These are phyloP conservation scores for Patella depressa DNA, from an alignment of 2,888 invertebrate species.

Conservation along the genomic window DNA sequence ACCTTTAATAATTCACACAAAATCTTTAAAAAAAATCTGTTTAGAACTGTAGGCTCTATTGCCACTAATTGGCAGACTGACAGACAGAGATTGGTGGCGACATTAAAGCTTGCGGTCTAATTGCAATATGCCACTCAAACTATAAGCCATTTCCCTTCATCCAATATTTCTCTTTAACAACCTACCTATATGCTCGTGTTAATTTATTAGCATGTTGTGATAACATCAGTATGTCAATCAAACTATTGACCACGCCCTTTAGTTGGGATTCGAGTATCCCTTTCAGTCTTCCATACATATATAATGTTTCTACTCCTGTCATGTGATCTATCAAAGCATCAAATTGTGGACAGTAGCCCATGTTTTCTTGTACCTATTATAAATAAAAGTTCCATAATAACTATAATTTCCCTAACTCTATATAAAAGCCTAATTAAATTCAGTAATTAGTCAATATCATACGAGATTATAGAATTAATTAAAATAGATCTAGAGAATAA, in stretches of 20 bases:
- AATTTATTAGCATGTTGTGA: slow-evolving; percentile 55
- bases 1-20: too few relatives aligned
- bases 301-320: slow-evolving; percentile 83
- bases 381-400: too few relatives aligned
- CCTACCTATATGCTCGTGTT: slow-evolving; percentile 53
- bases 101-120: too few relatives aligned
- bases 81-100: too few relatives aligned
- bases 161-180: too few relatives aligned
- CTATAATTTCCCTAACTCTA: not conserved
- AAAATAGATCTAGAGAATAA: too few relatives aligned
- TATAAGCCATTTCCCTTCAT: too few relatives aligned
- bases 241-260: slow-evolving; percentile 44
- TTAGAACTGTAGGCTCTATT: too few relatives aligned
- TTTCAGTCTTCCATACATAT: slow-evolving; percentile 81
- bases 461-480: too few relatives aligned
- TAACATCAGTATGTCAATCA: slow-evolving; percentile 55
- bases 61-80: not conserved
- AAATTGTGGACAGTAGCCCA: slow-evolving; percentile 94
- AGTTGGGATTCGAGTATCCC: slow-evolving; percentile 62
- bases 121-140: too few relatives aligned
- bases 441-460: not conserved
- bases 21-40: too few relatives aligned
- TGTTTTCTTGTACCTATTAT: slow-evolving; percentile 78
- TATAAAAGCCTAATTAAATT: too few relatives aligned
- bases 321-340: slow-evolving; percentile 85